These are phyloP conservation scores for Nothoprocta perdicaria DNA, from an alignment of 2,113 vertebrate genomes.

Conservation along the genomic window DNA sequence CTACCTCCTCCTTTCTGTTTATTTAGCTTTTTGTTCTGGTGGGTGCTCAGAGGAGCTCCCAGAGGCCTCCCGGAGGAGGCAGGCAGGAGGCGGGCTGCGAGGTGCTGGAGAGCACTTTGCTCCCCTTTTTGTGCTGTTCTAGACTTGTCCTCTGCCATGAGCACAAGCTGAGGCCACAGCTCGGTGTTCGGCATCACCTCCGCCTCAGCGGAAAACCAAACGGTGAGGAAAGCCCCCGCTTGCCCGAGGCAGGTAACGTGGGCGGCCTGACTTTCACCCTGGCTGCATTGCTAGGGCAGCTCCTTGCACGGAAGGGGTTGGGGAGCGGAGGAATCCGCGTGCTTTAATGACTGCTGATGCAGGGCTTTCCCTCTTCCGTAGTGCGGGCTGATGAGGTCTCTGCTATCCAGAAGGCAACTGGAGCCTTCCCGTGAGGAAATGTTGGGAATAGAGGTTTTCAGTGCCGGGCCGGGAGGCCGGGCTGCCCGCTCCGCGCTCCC, in stretches of 20 bases:
- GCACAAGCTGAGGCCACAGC: background rate
- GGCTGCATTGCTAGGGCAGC: background rate
- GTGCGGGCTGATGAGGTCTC: background rate
- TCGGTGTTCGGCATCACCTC: background rate
- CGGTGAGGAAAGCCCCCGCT: background rate
- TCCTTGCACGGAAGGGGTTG: background rate
- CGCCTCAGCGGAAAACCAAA: background rate
- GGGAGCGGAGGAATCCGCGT: background rate
- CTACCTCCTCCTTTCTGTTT: background rate
- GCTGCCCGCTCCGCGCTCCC: background rate
- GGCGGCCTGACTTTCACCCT: background rate
- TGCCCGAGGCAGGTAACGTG: background rate
- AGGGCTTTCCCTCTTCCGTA: background rate
- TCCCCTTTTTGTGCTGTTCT: background rate
- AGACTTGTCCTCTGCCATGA: background rate
- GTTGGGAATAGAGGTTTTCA: background rate
- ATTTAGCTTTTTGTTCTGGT: background rate
- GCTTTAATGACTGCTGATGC: background rate
- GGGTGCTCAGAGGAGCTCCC: slow-evolving; percentile 1
- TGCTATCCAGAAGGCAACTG: background rate
- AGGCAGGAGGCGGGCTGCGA: background rate
- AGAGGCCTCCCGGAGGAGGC: background rate
- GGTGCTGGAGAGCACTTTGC: background rate
- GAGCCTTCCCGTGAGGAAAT: background rate
- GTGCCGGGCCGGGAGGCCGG: background rate